Base-by-base conservation (phyloP, 2,888 invertebrate genomes). In the Nowickia ferox region DNA sequence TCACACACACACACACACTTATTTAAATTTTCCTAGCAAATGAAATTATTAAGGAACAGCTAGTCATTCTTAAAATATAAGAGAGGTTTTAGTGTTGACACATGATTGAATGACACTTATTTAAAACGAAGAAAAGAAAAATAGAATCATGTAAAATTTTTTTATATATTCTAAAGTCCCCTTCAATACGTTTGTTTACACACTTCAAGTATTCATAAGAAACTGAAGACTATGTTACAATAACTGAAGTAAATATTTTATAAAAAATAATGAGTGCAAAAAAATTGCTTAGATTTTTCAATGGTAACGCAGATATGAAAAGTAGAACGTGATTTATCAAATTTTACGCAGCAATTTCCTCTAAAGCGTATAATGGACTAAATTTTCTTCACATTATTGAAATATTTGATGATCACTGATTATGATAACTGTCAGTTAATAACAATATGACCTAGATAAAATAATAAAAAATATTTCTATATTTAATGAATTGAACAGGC, bases 81-180 rank as follows among this genome's bases (percentile, higher is more conserved):
- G 19, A 57, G 40, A 79, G 51, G 40, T 80, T 71, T 63, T 38
- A 22, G 15, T 51, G 78, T 82, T 85, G 85, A 85, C 85, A 82
- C 75, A 65, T 78, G 78, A 85, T 19, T 82, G 85, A 85, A 51
- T 65, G 85, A 82, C 78, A 57, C 48, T 69, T 65, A 82, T 74
- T 72, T 74, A 65, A 78, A 69, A 55, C 40, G 5, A 61, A 74
- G 53, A 9, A 55, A 66, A 61, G 30, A 40, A 59, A 46, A 17
- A 53, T 30, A 69, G 19, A n/a, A 42, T 8, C 11, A 17, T 42
- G 42, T 53, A 42, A 53, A 57, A 57, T 57, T 15, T 10, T 5
- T 57, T 38, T 15, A 11, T 17, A 42, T 42, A 51, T 19, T 69
- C 9, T 15, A 42, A 42, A 42, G 19, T 13, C 46, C 19, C 17